Evolutionary conservation across 2,888 invertebrate genomes (phyloP).

Genomic region (Laspeyria flexula): DNA sequence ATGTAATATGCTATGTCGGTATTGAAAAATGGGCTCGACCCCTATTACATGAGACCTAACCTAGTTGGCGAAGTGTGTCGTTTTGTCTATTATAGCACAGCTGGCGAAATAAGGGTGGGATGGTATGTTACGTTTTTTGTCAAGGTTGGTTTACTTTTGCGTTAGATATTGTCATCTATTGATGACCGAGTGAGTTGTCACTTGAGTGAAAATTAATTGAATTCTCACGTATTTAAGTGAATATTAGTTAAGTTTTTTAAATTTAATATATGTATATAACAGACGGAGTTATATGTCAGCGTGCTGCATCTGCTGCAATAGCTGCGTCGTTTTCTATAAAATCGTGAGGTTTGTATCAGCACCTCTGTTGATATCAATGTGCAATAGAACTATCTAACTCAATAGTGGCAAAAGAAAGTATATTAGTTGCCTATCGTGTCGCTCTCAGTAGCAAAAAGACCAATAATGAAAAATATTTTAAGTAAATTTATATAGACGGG

Average conservation of each 20-base stretch:
- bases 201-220: neutral
- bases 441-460: too few species aligned
- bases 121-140: neutral
- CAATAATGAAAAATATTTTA: too few species aligned
- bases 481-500: too few species aligned
- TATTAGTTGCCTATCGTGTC: too few species aligned
- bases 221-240: neutral
- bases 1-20: too few species aligned
- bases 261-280: neutral
- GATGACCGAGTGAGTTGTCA: neutral
- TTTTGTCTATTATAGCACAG: neutral
- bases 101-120: too few species aligned
- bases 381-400: neutral
- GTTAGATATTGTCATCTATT: neutral
- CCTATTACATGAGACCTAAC: too few species aligned
- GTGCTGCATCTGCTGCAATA: neutral
- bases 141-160: neutral
- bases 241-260: neutral
- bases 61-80: neutral
- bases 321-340: neutral
- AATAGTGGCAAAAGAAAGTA: too few species aligned
- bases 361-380: slow-evolving; percentile 2
- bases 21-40: too few species aligned
- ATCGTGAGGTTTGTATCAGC: slow-evolving; percentile 2
- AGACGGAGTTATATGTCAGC: neutral